These are phyloP conservation scores for Lathronympha strigana DNA, from an alignment of 2,888 invertebrate species.

Conservation along the genomic window DNA sequence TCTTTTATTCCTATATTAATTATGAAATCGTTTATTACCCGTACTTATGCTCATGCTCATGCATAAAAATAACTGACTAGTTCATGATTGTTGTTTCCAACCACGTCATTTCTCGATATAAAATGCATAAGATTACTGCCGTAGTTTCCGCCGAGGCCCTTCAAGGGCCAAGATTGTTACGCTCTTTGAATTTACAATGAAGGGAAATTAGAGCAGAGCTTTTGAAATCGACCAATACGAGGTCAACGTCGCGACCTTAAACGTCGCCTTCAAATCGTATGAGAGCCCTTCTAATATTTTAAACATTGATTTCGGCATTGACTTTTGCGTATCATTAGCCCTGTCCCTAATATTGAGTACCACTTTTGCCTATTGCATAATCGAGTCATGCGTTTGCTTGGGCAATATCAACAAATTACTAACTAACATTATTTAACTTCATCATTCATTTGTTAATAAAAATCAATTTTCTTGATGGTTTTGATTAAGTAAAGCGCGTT, in stretches of 20 bases:
- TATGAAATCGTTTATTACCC: neutral
- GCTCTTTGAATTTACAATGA: constrained; percentile 81
- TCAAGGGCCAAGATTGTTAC: constrained; percentile 76
- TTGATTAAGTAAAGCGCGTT: neutral
- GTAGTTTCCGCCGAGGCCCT: constrained; percentile 57
- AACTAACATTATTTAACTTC: constrained; percentile 18
- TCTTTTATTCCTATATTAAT: neutral
- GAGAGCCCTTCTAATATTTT: constrained; percentile 79
- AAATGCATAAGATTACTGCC: constrained; percentile 31
- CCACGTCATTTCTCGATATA: constrained; percentile 14
- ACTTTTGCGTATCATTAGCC: constrained; percentile 69
- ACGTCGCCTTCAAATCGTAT: constrained; percentile 72
- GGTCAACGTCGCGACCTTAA: constrained; percentile 73
- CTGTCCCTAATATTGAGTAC: constrained; percentile 61
- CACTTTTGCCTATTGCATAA: constrained; percentile 38
- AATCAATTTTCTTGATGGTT: neutral
- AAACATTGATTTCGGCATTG: constrained; percentile 72
- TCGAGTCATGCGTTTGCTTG: neutral
- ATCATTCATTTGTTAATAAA: constrained; percentile 5
- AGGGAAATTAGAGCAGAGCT: constrained; percentile 80
- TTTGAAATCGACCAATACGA: constrained; percentile 79
- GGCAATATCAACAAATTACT: constrained; percentile 15
- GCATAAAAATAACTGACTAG: neutral
- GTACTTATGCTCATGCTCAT: neutral
- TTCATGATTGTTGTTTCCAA: neutral